These are phyloP conservation scores for Gnathonemus longibarbis DNA, from an alignment of 2,113 vertebrate species.

Conservation along the genomic window DNA sequence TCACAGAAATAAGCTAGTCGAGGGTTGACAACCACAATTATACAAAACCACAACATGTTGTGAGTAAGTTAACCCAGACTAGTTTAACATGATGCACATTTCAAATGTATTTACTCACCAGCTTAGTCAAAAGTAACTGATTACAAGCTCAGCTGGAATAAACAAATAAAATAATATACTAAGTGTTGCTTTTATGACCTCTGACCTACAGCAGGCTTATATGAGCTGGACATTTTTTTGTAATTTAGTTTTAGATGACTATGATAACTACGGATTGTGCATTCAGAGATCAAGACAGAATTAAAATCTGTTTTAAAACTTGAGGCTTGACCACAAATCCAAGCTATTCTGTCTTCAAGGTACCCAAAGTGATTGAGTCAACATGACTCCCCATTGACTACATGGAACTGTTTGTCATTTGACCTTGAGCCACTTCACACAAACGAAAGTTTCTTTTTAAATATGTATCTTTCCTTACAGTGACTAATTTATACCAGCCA, in stretches of 20 bases:
- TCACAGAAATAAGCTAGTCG: background rate
- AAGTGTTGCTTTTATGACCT: background rate
- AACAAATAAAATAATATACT: background rate
- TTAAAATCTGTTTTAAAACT: background rate
- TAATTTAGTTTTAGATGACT: background rate
- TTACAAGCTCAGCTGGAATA: background rate
- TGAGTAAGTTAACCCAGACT: background rate
- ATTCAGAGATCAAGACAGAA: background rate
- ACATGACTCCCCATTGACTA: background rate
- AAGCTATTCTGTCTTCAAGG: constrained; percentile 1
- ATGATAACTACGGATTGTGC: background rate
- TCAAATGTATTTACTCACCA: background rate
- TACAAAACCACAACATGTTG: background rate
- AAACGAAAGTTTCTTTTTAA: background rate
- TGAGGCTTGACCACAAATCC: background rate
- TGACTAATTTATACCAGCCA: background rate
- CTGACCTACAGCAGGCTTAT: background rate
- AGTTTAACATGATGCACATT: background rate
- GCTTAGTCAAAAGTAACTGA: background rate
- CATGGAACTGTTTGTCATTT: background rate
- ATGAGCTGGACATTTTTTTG: background rate
- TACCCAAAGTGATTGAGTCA: background rate
- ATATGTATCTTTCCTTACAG: background rate
- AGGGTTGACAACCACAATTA: background rate
- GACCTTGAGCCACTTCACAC: background rate